Percentiles rank a stretch among this genome's conserved stretches.
phyloP scores from a whole-genome alignment of 2,113 vertebrate species.

The Vidua chalybeata region DNA sequence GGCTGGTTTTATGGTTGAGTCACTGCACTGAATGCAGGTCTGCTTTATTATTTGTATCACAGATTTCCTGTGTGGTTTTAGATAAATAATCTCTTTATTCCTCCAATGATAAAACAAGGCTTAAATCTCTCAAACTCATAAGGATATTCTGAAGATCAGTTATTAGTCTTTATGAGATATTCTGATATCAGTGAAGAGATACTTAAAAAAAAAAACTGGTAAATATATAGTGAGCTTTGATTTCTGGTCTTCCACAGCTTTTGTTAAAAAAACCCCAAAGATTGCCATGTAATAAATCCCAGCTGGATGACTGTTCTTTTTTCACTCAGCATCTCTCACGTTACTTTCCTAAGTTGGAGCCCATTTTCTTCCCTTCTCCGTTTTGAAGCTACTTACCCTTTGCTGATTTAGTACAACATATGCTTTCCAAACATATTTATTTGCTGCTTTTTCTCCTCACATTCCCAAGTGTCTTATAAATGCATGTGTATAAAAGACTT shows the following conservation, averaged over 20 bases:
- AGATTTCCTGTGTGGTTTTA: neutral
- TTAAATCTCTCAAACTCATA: neutral
- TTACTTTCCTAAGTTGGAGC: neutral
- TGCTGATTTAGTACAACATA: neutral
- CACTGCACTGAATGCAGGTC: neutral
- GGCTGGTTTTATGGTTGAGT: neutral
- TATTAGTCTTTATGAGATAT: conserved; percentile 31
- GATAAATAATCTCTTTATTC: neutral
- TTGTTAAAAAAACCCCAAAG: neutral
- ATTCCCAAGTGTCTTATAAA: conserved; percentile 13
- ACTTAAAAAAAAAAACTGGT: conserved; percentile 11
- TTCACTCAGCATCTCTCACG: neutral
- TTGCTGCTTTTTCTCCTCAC: conserved; percentile 1
- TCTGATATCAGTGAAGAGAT: conserved; percentile 18
- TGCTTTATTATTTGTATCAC: neutral
- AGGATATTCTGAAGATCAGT: conserved; percentile 20
- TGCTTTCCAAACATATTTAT: conserved; percentile 32
- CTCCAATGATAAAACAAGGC: neutral
- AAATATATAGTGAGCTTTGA: conserved; percentile 28
- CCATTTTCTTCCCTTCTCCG: conserved; percentile 4
- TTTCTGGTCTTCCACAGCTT: conserved; percentile 9
- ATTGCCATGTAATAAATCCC: conserved; percentile 13
- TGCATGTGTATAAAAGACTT: neutral
- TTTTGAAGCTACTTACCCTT: conserved; percentile 5
- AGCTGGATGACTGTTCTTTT: conserved; percentile 24